Evolutionary conservation across 2,797 vertebrate genomes (phyloP).

Genomic region (Menidia menidia): DNA sequence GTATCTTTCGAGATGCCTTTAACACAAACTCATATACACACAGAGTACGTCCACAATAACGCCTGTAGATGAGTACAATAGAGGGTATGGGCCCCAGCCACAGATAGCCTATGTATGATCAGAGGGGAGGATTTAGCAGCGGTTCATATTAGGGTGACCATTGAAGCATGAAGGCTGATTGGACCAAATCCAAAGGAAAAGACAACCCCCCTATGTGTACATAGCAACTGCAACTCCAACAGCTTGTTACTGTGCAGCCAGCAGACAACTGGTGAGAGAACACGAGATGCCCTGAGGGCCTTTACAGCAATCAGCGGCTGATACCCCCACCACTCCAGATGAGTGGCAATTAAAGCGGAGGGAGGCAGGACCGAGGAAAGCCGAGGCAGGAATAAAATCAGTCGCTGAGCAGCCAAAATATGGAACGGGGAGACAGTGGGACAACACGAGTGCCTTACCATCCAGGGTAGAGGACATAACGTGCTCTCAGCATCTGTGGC

Average conservation of each 20-base stretch:
- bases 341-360: slow-evolving; percentile 64
- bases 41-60: slow-evolving; percentile 7
- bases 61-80: slow-evolving; percentile 37
- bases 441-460: slow-evolving; percentile 84
- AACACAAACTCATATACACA: background rate
- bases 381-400: slow-evolving; percentile 46
- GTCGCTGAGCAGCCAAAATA: slow-evolving; percentile 33
- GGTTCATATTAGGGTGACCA: slow-evolving; percentile 73
- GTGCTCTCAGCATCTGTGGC: slow-evolving; percentile 90
- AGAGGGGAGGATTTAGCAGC: slow-evolving; percentile 54
- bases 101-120: slow-evolving; percentile 48
- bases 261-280: slow-evolving; percentile 73
- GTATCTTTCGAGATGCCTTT: background rate
- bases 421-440: slow-evolving; percentile 35
- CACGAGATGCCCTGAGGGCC: slow-evolving; percentile 70
- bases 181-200: slow-evolving; percentile 68
- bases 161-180: slow-evolving; percentile 63
- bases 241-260: slow-evolving; percentile 74
- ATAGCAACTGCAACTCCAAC: slow-evolving; percentile 70
- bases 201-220: slow-evolving; percentile 62
- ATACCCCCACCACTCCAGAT: slow-evolving; percentile 50
- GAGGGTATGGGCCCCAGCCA: slow-evolving; percentile 19
- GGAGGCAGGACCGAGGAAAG: slow-evolving; percentile 30
- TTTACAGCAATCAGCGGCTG: slow-evolving; percentile 71
- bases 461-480: slow-evolving; percentile 95